phyloP scores from a whole-genome alignment of 2,797 vertebrate genomes.

The Numenius phaeopus region DNA sequence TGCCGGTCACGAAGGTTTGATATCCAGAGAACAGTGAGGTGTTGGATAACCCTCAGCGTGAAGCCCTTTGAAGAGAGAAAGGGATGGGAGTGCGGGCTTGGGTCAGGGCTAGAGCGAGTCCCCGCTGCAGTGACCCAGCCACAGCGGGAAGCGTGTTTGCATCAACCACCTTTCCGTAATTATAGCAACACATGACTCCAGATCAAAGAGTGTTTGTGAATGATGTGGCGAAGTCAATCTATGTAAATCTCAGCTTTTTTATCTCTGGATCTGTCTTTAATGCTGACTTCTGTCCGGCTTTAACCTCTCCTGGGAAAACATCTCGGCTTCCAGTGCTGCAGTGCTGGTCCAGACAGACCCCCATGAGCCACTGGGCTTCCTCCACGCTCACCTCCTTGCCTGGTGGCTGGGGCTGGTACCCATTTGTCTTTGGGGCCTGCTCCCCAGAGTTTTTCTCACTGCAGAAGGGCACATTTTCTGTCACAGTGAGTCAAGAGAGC shows the following conservation, averaged over 20 bases:
- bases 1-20: background rate
- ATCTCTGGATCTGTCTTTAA: conserved; percentile 63
- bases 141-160: conserved; percentile 34
- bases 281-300: conserved; percentile 55
- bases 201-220: conserved; percentile 60
- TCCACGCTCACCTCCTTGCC: background rate
- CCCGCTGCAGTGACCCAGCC: conserved; percentile 31
- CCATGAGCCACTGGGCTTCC: background rate
- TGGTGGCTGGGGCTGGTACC: background rate
- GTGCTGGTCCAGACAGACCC: background rate
- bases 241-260: conserved; percentile 20
- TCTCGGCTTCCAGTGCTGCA: background rate
- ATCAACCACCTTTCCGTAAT: conserved; percentile 42
- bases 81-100: background rate
- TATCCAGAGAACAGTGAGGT: background rate
- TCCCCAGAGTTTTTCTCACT: rapidly evolving
- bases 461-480: background rate
- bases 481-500: background rate
- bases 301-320: conserved; percentile 39
- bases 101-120: background rate
- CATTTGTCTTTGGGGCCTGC: background rate
- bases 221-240: conserved; percentile 38
- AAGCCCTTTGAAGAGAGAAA: background rate
- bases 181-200: conserved; percentile 62
- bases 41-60: background rate